phyloP scores from a whole-genome alignment of 2,797 vertebrate genomes.

The Girardinus metallicus region DNA sequence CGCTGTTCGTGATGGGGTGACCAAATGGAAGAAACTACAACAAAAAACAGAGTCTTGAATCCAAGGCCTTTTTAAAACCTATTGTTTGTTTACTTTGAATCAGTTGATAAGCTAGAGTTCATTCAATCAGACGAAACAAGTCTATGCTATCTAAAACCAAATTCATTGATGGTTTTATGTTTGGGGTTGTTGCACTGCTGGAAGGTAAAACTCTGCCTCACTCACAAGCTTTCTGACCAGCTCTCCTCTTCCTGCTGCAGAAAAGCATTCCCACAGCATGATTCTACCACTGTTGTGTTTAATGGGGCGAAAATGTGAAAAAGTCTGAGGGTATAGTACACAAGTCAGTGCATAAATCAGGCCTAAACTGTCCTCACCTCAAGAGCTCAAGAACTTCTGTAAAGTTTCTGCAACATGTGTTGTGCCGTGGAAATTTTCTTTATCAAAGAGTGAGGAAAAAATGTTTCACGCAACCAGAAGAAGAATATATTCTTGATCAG shows the following conservation, averaged over 20 bases:
- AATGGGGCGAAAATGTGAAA: background rate
- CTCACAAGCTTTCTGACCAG: background rate
- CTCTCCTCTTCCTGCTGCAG: background rate
- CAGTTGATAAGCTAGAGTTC: background rate
- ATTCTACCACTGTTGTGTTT: background rate
- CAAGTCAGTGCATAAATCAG: conserved; percentile 38
- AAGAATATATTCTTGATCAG: no score
- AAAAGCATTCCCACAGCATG: background rate
- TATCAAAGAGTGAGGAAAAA: no score
- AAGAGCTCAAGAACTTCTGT: conserved; percentile 42
- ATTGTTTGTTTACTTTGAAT: background rate
- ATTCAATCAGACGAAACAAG: background rate
- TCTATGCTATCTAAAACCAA: background rate
- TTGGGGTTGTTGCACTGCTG: background rate
- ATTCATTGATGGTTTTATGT: background rate
- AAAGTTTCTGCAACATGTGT: conserved; percentile 17
- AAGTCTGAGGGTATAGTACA: background rate
- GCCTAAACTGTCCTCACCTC: conserved; percentile 18
- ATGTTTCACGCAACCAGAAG: no score
- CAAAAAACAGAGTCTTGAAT: background rate
- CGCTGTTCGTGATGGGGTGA: background rate
- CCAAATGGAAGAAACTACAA: background rate
- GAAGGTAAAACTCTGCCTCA: background rate
- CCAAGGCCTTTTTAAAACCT: background rate
- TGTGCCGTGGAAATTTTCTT: no score